Evolutionary conservation across 2,888 invertebrate species (phyloP).

Genomic region (Tupiocoris notatus): DNA sequence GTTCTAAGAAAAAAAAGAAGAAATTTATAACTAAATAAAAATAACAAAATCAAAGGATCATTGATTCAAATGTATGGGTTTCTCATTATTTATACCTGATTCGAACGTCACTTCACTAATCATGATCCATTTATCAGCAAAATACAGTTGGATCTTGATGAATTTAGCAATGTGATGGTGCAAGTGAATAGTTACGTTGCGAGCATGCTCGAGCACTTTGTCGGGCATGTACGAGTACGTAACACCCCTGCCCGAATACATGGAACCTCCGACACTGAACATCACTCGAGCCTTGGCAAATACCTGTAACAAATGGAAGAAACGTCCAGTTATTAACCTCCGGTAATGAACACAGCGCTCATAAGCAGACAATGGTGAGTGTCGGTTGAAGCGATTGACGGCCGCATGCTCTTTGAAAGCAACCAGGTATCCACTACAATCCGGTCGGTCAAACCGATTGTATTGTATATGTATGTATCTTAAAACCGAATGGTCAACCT

Average conservation of each 20-base stretch:
- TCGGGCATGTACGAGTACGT: slow-evolving; percentile 63
- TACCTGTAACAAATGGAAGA: slow-evolving; percentile 59
- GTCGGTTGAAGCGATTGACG: background rate
- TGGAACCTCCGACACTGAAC: slow-evolving; percentile 63
- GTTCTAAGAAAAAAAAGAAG: slow-evolving; percentile 44
- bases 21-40: too few relatives aligned
- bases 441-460: too few relatives aligned
- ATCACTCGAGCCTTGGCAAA: slow-evolving; percentile 66
- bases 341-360: too few relatives aligned
- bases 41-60: too few relatives aligned
- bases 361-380: background rate
- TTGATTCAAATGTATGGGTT: background rate
- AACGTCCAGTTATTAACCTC: too few relatives aligned
- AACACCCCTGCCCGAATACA: slow-evolving; percentile 60
- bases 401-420: too few relatives aligned
- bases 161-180: slow-evolving; percentile 62
- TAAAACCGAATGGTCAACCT: too few relatives aligned
- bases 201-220: slow-evolving; percentile 62
- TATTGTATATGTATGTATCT: too few relatives aligned
- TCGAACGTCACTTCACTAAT: slow-evolving; percentile 68
- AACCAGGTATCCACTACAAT: too few relatives aligned
- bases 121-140: slow-evolving; percentile 69
- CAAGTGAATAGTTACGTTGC: slow-evolving; percentile 67
- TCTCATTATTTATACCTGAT: slow-evolving; percentile 55
- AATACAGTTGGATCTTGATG: slow-evolving; percentile 64